Conservation (phyloP, 2,113 vertebrate species). For the Accipiter cooperii region DNA sequence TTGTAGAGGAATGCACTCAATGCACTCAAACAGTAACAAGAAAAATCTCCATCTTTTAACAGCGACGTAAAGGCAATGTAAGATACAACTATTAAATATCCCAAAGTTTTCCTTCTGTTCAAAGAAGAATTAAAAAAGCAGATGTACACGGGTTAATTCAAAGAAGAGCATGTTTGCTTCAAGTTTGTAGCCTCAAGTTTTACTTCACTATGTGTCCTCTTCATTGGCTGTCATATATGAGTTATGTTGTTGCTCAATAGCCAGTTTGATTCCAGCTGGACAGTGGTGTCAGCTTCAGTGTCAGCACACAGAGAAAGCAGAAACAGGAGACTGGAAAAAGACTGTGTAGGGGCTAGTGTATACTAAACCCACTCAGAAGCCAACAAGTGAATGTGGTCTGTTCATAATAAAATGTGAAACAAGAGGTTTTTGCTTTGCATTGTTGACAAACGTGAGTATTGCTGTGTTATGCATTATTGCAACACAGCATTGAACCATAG, state of each 20-base stretch:
- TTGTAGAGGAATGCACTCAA: not conserved
- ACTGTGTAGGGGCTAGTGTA: fast-evolving
- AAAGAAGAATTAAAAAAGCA: not conserved
- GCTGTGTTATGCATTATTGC: not conserved
- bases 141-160: not conserved
- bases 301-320: not conserved
- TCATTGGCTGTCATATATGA: not conserved
- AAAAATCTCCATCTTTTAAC: not conserved
- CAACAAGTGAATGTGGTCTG: not conserved
- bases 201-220: not conserved
- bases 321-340: not conserved
- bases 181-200: not conserved
- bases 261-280: not conserved
- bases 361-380: not conserved
- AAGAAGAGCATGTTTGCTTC: not conserved
- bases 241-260: not conserved
- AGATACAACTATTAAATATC: not conserved
- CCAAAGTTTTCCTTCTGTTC: not conserved
- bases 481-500: not conserved
- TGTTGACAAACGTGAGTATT: not conserved
- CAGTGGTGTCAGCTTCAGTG: not conserved
- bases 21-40: not conserved
- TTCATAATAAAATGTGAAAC: not conserved
- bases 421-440: not conserved
- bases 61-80: not conserved